Base-by-base conservation (phyloP, 2,113 vertebrate species). In the Ophiodon elongatus region DNA sequence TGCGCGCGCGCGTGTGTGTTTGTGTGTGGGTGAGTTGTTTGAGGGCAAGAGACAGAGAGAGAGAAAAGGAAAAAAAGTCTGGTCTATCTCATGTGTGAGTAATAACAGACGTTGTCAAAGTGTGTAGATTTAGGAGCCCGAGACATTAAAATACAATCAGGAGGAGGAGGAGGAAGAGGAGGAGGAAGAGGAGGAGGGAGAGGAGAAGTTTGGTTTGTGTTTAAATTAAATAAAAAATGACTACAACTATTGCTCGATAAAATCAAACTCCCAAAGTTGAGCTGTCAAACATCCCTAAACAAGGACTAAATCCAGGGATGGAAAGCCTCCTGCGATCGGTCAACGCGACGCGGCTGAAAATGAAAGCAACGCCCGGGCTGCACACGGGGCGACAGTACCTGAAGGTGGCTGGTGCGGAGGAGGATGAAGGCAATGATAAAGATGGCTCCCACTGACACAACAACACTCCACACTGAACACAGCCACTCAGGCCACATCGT, bases 401-500 rank as follows among this genome's bases (percentile, higher is more conserved):
- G 85, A 57, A 6, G 71, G 41, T 27, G 77, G 73, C 73, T 86
- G 88, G 73, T 88, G 77, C 78, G 29, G 47, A 81, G 82, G 56
- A 88, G 87, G 85, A 94, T 82, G 63, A 85, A 21, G 45, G 86
- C 62, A 73, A 93, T 35, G 65, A 93, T 50, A 39, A 83, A 76
- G 73, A 93, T 82, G 70, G 68, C 88, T 73, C 76, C 91, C 0
- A 93, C 6, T 35, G 92, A 92, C 59, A 85, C 64, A 15, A 84
- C 85, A 69, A 89, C 74, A n/a, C 90, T 93, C 92, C 90, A 92
- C 31, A 86, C 2, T 2, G 90, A 85, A 59, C 11, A 89, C 35
- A 89, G 60, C 91, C 92, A 92, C 13, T 66, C 39, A 4, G 85
- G 79, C 90, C 92, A 93, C 93, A 93, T 92, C 50, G 29, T 76